phyloP scores from a whole-genome alignment of 2,888 invertebrate species.

The Amphipyra tragopoginis region DNA sequence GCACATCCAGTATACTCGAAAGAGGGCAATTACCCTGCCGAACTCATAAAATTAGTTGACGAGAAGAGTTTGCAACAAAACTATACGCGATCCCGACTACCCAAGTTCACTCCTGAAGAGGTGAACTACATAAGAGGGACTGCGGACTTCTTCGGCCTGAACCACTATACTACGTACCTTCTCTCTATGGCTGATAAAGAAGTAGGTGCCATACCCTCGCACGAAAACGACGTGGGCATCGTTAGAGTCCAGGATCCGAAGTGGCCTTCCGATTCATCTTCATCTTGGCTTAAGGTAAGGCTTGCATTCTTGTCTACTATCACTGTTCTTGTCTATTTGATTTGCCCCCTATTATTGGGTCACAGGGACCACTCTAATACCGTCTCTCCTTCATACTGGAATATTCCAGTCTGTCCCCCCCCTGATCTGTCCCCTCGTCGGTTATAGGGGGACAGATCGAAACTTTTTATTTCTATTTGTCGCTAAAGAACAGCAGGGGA shows the following conservation, averaged over 20 bases:
- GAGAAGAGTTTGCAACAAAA: slow-evolving; percentile 88
- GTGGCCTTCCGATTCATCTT: slow-evolving; percentile 91
- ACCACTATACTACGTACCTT: slow-evolving; percentile 87
- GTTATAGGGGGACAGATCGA: too few species aligned
- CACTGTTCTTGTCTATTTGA: too few species aligned
- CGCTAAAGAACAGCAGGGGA: too few species aligned
- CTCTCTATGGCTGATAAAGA: slow-evolving; percentile 81
- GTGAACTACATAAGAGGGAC: slow-evolving; percentile 82
- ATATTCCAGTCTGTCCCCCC: too few species aligned
- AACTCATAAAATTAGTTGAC: slow-evolving; percentile 87
- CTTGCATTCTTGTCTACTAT: neutral
- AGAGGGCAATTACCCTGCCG: slow-evolving; percentile 90
- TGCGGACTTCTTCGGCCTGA: slow-evolving; percentile 87
- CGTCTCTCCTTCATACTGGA: too few species aligned
- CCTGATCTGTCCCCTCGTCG: too few species aligned
- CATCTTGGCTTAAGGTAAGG: slow-evolving; percentile 90
- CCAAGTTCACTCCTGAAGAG: slow-evolving; percentile 88
- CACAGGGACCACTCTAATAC: too few species aligned
- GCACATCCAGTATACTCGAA: slow-evolving; percentile 88
- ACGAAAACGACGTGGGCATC: slow-evolving; percentile 91
- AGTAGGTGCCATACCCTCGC: slow-evolving; percentile 88
- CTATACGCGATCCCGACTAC: slow-evolving; percentile 88
- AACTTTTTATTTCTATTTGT: too few species aligned
- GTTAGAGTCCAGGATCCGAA: slow-evolving; percentile 87
- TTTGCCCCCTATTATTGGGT: too few species aligned